Evolutionary conservation across 2,797 vertebrate species (phyloP).

Genomic region (Knipowitschia caucasica): DNA sequence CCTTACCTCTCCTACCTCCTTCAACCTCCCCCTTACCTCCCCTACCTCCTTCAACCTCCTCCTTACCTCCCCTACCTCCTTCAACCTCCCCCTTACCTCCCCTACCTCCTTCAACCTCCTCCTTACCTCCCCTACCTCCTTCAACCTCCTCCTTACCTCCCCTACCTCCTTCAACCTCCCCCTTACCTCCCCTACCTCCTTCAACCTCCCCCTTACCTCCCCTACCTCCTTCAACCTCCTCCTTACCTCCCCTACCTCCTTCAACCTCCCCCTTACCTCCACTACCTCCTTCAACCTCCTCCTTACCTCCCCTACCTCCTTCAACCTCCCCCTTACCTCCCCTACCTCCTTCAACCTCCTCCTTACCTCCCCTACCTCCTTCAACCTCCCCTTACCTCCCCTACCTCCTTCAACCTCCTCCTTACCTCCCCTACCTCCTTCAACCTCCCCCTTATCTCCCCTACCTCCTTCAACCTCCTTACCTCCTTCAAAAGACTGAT

Average conservation of each 20-base stretch:
- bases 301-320: too few relatives aligned
- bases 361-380: too few relatives aligned
- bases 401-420: accelerated
- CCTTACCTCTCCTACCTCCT: too few relatives aligned
- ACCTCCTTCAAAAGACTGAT: background rate
- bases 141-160: background rate
- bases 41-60: accelerated
- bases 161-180: accelerated
- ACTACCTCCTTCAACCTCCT: background rate
- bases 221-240: accelerated
- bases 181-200: too few relatives aligned
- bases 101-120: accelerated
- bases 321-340: background rate
- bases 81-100: background rate
- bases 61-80: too few relatives aligned
- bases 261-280: background rate
- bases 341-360: accelerated
- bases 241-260: too few relatives aligned
- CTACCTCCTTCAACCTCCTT: too few relatives aligned
- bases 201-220: background rate
- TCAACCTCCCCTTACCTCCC: background rate
- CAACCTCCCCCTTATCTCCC: background rate
- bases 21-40: background rate
- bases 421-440: too few relatives aligned
- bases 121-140: too few relatives aligned